phyloP scores from a whole-genome alignment of 2,888 invertebrate species.

The Tenthredo distinguenda region DNA sequence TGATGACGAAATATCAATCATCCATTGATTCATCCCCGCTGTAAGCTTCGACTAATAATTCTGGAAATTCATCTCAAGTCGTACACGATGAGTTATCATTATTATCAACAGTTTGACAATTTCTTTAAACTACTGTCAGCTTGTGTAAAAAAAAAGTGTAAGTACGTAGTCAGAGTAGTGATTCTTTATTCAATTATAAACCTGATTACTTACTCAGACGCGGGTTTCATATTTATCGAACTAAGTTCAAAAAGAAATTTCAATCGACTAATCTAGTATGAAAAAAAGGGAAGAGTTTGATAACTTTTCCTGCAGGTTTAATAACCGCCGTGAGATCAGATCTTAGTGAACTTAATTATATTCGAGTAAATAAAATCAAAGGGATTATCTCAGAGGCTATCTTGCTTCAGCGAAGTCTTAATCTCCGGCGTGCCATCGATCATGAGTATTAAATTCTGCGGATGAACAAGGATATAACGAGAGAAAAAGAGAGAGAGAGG shows the following conservation, averaged over 20 bases:
- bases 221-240: not conserved
- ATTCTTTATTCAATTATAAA: not conserved
- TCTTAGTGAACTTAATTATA: slow-evolving; percentile 40
- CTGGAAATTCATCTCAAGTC: not conserved
- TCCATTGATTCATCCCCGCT: not conserved
- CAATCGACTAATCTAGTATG: not conserved
- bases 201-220: no score
- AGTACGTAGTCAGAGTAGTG: not conserved
- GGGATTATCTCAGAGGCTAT: slow-evolving; percentile 22
- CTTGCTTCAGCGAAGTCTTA: slow-evolving; percentile 3
- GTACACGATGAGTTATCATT: not conserved
- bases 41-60: not conserved
- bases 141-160: not conserved
- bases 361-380: slow-evolving; percentile 34
- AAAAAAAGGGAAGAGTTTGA: not conserved
- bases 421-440: slow-evolving; percentile 27
- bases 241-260: slow-evolving; percentile 16
- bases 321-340: not conserved
- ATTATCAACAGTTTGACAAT: not conserved
- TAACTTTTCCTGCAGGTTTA: slow-evolving; percentile 11
- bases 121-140: not conserved
- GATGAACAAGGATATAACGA: not conserved
- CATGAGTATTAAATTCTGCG: slow-evolving; percentile 13
- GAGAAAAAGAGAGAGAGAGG: not conserved
- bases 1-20: not conserved